These are phyloP conservation scores for Eira barbara DNA, from an alignment of 2,113 vertebrate species.

Conservation along the genomic window DNA sequence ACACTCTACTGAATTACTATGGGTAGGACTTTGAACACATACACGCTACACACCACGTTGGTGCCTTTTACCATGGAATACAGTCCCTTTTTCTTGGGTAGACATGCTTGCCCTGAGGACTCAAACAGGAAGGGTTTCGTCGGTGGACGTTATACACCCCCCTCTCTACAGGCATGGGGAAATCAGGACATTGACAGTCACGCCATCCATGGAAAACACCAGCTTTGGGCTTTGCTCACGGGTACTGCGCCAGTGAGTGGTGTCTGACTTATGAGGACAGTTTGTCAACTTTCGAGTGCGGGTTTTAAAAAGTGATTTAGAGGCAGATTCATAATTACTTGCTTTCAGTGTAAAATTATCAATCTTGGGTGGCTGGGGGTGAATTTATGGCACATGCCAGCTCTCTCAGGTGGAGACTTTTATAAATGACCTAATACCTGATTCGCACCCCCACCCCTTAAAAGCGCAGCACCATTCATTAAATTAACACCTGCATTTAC, in stretches of 20 bases:
- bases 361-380: not conserved
- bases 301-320: not conserved
- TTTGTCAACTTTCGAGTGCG: not conserved
- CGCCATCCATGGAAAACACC: accelerated
- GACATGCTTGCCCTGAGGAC: accelerated
- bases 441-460: accelerated
- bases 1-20: accelerated
- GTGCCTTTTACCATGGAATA: accelerated
- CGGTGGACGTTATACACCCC: accelerated
- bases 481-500: not conserved
- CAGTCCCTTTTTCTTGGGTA: not conserved
- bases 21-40: accelerated
- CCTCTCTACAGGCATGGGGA: accelerated
- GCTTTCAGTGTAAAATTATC: not conserved
- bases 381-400: not conserved
- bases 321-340: not conserved
- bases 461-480: not conserved
- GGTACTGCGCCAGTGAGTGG: too few species aligned
- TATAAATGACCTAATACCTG: not conserved
- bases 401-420: not conserved
- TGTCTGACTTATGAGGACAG: not conserved
- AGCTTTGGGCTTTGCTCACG: accelerated
- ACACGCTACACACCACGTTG: not conserved
- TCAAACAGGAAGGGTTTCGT: not conserved
- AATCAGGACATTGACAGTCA: accelerated